Conservation (phyloP, 2,888 invertebrate species). For the Pheosia tremula region DNA sequence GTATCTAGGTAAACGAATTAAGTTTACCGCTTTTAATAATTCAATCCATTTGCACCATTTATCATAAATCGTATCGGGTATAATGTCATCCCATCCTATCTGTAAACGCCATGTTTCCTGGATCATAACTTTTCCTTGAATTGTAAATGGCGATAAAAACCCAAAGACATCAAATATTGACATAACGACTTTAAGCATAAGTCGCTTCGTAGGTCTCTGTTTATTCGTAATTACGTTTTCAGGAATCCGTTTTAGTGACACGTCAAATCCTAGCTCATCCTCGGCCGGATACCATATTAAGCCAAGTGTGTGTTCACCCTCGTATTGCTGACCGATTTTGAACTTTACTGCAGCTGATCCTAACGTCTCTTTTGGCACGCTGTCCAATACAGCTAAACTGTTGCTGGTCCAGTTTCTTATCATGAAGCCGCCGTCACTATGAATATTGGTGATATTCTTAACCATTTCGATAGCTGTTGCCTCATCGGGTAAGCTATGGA, state of each 20-base stretch:
- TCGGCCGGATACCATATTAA: background rate
- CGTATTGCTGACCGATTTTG: background rate
- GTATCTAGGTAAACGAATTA: too few species aligned
- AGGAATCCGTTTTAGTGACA: background rate
- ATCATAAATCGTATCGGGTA: too few species aligned
- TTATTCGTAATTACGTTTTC: background rate
- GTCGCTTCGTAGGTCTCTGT: conserved; percentile 17
- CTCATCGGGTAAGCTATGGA: conserved; percentile 27
- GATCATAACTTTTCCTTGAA: conserved; percentile 21
- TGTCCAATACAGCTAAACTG: conserved; percentile 19
- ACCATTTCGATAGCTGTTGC: conserved; percentile 21
- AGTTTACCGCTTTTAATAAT: too few species aligned
- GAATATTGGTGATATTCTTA: conserved; percentile 21
- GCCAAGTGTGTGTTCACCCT: background rate
- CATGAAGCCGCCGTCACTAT: conserved; percentile 34
- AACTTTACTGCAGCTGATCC: background rate
- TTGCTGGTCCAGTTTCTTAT: conserved; percentile 40
- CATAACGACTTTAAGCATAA: conserved; percentile 15
- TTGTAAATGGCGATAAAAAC: conserved; percentile 18
- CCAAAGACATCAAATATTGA: conserved; percentile 27
- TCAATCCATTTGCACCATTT: conserved; percentile 12
- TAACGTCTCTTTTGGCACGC: conserved; percentile 28
- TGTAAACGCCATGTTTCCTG: conserved; percentile 18
- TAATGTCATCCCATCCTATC: conserved; percentile 19
- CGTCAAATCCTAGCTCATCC: background rate